Percentiles rank a stretch among this genome's conserved stretches.
phyloP scores from a whole-genome alignment of 2,113 vertebrate genomes.

The Periophthalmus modestus region DNA sequence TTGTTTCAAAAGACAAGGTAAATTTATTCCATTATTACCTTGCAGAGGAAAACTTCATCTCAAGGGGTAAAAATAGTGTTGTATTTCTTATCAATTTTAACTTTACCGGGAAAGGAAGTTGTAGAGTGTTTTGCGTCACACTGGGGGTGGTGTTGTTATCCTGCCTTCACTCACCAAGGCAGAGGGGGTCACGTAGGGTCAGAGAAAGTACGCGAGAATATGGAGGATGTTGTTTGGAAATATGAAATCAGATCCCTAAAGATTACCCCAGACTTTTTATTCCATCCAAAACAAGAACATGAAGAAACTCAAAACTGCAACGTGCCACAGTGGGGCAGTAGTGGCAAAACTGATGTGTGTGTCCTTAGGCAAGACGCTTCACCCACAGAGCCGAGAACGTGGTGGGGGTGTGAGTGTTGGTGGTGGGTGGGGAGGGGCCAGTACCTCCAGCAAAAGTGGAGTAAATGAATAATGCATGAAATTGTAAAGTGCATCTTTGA shows the following conservation, averaged over 20 bases:
- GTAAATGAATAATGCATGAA: no score
- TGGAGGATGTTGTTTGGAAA: background rate
- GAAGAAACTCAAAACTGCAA: background rate
- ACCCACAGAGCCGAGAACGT: no score
- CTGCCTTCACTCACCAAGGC: background rate
- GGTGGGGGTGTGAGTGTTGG: no score
- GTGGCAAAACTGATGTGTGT: no score
- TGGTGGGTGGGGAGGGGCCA: no score
- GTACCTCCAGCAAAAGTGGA: no score
- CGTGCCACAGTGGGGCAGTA: no score
- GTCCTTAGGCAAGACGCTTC: no score
- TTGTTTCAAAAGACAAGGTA: constrained; percentile 19
- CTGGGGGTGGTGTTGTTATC: background rate
- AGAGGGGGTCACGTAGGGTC: constrained; percentile 19
- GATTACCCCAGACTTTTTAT: background rate
- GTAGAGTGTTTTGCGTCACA: background rate
- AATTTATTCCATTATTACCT: constrained; percentile 11
- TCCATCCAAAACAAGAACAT: background rate
- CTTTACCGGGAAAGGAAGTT: background rate
- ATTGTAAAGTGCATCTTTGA: no score
- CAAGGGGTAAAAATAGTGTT: constrained; percentile 9
- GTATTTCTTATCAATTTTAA: constrained; percentile 6
- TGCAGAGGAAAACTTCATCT: constrained; percentile 29
- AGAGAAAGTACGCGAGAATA: background rate
- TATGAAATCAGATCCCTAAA: background rate